These are phyloP conservation scores for Pluvialis apricaria DNA, from an alignment of 2,113 vertebrate species.

Conservation along the genomic window DNA sequence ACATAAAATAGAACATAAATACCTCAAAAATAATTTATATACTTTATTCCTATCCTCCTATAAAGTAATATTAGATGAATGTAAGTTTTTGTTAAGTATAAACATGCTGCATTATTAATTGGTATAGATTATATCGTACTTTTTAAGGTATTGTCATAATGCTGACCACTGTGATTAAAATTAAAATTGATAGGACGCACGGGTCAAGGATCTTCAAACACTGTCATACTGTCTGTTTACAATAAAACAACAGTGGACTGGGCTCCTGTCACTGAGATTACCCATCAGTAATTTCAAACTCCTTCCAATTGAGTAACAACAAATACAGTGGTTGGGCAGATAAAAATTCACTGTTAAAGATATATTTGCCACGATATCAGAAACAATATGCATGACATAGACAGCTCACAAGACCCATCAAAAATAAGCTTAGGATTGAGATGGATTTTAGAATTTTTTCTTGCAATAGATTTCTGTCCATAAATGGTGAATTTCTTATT, in stretches of 20 bases:
- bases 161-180: not conserved
- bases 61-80: not conserved
- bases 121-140: not conserved
- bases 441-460: not conserved
- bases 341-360: not conserved
- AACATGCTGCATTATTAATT: not conserved
- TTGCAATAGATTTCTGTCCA: not conserved
- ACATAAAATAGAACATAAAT: not conserved
- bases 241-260: not conserved
- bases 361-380: not conserved
- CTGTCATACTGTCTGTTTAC: not conserved
- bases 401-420: not conserved
- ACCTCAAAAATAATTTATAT: not conserved
- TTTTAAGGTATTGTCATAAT: not conserved
- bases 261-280: not conserved
- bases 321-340: not conserved
- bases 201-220: not conserved
- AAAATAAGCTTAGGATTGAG: not conserved
- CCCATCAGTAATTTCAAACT: not conserved
- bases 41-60: not conserved
- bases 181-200: not conserved
- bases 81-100: not conserved
- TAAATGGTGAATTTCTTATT: not conserved
- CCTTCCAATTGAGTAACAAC: not conserved
- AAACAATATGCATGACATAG: not conserved